phyloP scores from a whole-genome alignment of 2,888 invertebrate species.

The Bhutanitis thaidina region DNA sequence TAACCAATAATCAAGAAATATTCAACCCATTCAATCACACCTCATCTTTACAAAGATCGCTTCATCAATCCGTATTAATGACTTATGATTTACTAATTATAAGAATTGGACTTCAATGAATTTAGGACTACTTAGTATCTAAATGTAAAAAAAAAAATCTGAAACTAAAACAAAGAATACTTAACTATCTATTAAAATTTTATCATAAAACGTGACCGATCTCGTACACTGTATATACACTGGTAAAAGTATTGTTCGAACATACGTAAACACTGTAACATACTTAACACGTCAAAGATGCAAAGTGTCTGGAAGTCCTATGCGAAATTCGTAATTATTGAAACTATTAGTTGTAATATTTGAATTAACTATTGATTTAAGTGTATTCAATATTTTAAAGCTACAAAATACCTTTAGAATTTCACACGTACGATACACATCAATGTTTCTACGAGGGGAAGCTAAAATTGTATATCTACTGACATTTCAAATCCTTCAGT shows the following conservation, averaged over 20 bases:
- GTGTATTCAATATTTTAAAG: conserved; percentile 37
- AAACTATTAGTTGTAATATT: conserved; percentile 24
- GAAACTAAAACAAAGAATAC: neutral
- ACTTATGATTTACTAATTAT: conserved; percentile 3
- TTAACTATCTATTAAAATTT: neutral
- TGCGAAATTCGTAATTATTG: neutral
- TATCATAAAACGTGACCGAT: neutral
- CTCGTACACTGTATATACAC: conserved; percentile 1
- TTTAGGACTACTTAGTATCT: neutral
- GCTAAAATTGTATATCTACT: conserved; percentile 20
- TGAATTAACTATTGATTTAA: conserved; percentile 27
- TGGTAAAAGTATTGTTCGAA: conserved; percentile 36
- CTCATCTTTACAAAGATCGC: conserved; percentile 35
- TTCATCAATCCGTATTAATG: conserved; percentile 28
- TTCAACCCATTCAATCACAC: neutral
- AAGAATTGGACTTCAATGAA: neutral
- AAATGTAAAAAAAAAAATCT: neutral
- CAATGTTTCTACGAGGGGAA: conserved; percentile 25
- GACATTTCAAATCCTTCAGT: conserved; percentile 73
- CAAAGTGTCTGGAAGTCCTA: conserved; percentile 17
- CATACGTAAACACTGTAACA: conserved; percentile 44
- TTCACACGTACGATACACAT: conserved; percentile 30
- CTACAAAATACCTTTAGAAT: conserved; percentile 50
- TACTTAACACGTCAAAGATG: conserved; percentile 50
- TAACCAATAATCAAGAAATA: conserved; percentile 4